Base-by-base conservation (phyloP, 2,797 vertebrate species). In the Notoglanidium macrostoma region DNA sequence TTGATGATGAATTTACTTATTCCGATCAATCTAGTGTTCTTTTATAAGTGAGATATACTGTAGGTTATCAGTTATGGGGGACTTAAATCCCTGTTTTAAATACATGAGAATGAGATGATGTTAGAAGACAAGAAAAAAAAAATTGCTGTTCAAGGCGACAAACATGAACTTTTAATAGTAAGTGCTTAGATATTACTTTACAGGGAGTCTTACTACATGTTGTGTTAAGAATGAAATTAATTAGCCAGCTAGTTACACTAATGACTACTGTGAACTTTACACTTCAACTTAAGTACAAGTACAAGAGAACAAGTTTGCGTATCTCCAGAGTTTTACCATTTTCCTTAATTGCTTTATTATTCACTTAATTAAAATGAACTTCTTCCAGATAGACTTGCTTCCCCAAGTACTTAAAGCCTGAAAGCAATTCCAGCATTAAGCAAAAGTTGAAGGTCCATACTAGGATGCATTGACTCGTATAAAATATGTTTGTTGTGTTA, bases 401-500 rank as follows among this genome's bases (percentile, higher is more conserved):
- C 81, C 81, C 61, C 81, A 51, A 65, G 29, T 14, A 83, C 6
- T 21, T 67, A 23, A 78, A 35, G 14, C 57, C 57, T 40, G n/a
- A 78, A 85, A 67, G 46, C 81, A 68, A 83, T 83, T 68, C 67
- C 15, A 67, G 7, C 32, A 26, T 40, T 63, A 65, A 61, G 49
- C 23, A 21, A 77, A 78, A 65, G 67, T 83, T 77, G 55, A 77
- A 77, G 82, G 61, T 35, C 49, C 59, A n/a, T 54, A 46, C 49
- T 44, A 23, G 15, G 49, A 57, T 68, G 19, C 61, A 40, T 11
- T 80, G 32, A 26, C 12, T 14, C 46, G 35, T 63, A 76, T 80
- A 55, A 82, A 93, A 87, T 26, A 79, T 63, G 80, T 86, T 57
- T 82, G 73, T 87, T 88, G 84, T 87, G 87, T 92, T 93, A 90